Evolutionary conservation across 2,113 vertebrate genomes (phyloP), one percentile per base, ranked within the genome.

Genomic region (Prinia subflava): DNA sequence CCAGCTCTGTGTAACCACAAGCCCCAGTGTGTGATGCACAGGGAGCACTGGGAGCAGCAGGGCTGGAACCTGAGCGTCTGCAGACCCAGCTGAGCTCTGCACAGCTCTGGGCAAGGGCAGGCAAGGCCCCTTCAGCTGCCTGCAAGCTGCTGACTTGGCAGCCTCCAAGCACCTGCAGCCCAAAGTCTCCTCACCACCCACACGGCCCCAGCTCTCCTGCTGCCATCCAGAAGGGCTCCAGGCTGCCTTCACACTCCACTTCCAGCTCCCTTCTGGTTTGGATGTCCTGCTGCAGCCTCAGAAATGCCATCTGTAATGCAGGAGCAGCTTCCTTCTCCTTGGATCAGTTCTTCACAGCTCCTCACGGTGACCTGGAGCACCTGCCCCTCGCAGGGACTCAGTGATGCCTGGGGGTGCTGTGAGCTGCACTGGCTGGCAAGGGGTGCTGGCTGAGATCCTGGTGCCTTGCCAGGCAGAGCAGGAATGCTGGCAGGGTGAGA

Each of bases 61-160:
- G 80, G 79, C 69, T 73, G 64, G 41, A 77, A 60, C 41, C 52
- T 8, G 3, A 10, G 31, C 0, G 13, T 70, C 56, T 82, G 87
- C 65, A 90, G 65, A 42, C 24, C 50, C 59, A 79, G 82, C 37
- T 15, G 81, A 84, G 90, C 84, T 84, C 42, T 17, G 69, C 10
- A 12, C 39, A 10, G 87, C 92, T 71, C 92, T 24, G 37, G 75
- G 87, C 85, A 94, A 95, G 90, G 90, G 83, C 90, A 95, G 50
- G 15, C 1, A 0, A 86, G 71, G 50, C 21, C 59, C 52, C 46
- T 57, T 46, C 53, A 52, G 77, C 60, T 71, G 77, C 62, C 87
- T 68, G 52, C 80, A 92, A 90, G 85, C 94, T 88, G 90, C 79
- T 1, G 10, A 9, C 79, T 92, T 93, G 92, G 95, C 94, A 95